Percentiles rank a stretch among this genome's conserved stretches.
phyloP scores from a whole-genome alignment of 64 coral and sea anemone genomes.

The Montipora foliosa region DNA sequence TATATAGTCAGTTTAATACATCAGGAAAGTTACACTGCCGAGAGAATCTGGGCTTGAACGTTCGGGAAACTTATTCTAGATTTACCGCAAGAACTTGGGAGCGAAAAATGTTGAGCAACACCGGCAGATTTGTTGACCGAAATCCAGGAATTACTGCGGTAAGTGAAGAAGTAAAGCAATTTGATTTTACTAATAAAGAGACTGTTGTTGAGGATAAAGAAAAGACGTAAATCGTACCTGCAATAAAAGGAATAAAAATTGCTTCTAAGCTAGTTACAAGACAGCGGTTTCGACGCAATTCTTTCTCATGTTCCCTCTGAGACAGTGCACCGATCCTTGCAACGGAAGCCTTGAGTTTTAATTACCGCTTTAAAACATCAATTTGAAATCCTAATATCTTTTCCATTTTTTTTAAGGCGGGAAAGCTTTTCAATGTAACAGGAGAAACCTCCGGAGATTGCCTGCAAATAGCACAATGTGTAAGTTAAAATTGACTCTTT shows the following conservation, averaged over 20 bases:
- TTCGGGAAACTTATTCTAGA: not conserved
- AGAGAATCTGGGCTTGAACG: not conserved
- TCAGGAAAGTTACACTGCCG: not conserved
- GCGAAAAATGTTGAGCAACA: conserved; percentile 80
- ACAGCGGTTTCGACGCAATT: not conserved
- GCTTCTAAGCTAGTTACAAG: not conserved
- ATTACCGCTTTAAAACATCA: not conserved
- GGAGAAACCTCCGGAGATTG: conserved; percentile 79
- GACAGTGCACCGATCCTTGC: not conserved
- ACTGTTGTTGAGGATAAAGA: not conserved
- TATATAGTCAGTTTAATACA: not conserved
- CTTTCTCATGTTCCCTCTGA: not conserved
- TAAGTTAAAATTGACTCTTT: conserved; percentile 1
- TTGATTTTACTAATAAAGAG: not conserved
- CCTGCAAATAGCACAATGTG: conserved; percentile 83
- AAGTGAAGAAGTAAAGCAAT: conserved; percentile 6
- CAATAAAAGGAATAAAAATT: not conserved
- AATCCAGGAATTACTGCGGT: conserved; percentile 80
- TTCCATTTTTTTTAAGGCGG: conserved; percentile 69
- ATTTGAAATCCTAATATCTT: no score
- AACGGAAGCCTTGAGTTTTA: not conserved
- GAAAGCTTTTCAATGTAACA: conserved; percentile 75
- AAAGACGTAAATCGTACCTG: not conserved
- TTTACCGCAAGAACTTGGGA: not conserved
- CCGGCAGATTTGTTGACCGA: conserved; percentile 91